These are phyloP conservation scores for Poecilia velifera DNA, from an alignment of 2,797 vertebrate genomes.

Conservation along the genomic window DNA sequence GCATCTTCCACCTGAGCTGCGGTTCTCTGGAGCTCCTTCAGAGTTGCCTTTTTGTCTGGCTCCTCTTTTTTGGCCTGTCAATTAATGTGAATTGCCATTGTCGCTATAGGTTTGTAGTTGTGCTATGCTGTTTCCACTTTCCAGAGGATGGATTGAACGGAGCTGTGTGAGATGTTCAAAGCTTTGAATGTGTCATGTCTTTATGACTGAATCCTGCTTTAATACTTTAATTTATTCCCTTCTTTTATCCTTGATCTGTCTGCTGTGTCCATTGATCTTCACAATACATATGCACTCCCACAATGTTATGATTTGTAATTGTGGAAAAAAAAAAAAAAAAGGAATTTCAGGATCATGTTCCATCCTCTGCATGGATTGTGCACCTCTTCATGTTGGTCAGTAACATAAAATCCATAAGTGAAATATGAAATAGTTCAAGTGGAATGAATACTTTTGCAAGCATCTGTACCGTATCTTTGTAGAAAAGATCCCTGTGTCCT, in stretches of 20 bases:
- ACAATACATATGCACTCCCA: background rate
- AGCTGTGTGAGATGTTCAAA: background rate
- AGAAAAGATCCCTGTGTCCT: constrained; percentile 5
- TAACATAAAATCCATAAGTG: background rate
- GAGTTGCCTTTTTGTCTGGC: background rate
- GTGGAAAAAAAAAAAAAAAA: background rate
- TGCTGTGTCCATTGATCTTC: background rate
- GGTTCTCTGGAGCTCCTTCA: background rate
- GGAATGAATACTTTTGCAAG: background rate
- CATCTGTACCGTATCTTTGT: constrained; percentile 14
- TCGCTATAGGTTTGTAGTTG: background rate
- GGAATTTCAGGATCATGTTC: background rate
- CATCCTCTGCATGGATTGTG: background rate
- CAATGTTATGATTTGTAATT: background rate
- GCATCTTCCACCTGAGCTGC: background rate
- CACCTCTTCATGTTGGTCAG: background rate
- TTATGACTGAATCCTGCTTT: background rate
- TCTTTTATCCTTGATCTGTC: background rate
- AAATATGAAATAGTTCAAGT: background rate
- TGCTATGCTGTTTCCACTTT: background rate
- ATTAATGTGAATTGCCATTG: background rate
- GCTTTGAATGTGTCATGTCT: background rate
- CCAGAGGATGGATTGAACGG: background rate
- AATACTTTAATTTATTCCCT: background rate
- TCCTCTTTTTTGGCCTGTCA: background rate